A percentile compares a stretch with the other conserved stretches of the same genome.
Conservation (phyloP, 2,888 invertebrate species). For the Capitulum mitella region DNA sequence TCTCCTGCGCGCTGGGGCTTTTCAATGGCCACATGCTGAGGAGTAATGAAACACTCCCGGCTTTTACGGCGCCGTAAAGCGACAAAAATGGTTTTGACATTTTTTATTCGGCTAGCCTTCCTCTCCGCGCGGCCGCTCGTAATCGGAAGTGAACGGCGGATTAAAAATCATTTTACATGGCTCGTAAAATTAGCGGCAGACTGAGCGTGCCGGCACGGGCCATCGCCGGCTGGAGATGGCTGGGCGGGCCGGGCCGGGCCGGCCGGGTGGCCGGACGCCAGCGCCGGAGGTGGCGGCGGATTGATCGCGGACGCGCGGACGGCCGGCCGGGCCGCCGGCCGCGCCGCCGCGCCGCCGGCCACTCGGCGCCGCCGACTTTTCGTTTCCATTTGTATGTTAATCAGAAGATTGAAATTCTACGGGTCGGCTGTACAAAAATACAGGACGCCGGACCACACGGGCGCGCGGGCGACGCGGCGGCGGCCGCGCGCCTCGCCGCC, state of each 20-base stretch:
- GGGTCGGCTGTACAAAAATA: slow-evolving; percentile 5
- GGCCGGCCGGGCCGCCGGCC: neutral
- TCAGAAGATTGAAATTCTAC: slow-evolving; percentile 18
- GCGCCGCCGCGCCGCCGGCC: slow-evolving; percentile 4
- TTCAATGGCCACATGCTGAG: slow-evolving; percentile 6
- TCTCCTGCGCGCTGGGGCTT: neutral
- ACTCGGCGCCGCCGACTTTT: slow-evolving; percentile 7
- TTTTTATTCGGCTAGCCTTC: neutral
- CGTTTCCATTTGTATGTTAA: slow-evolving; percentile 23
- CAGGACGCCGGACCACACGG: neutral
- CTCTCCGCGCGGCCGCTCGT: neutral
- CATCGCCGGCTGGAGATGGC: neutral
- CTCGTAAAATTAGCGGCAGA: neutral
- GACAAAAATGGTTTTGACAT: neutral
- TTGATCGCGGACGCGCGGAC: neutral
- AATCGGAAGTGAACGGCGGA: slow-evolving; percentile 8
- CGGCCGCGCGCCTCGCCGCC: neutral
- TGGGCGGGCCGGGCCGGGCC: neutral
- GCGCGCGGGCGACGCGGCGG: neutral
- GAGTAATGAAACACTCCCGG: neutral
- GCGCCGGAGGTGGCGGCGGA: neutral
- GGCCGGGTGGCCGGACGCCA: neutral
- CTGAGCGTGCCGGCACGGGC: slow-evolving; percentile 1
- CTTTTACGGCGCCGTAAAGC: neutral
- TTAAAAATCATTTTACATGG: slow-evolving; percentile 18